phyloP scores from a whole-genome alignment of 2,888 invertebrate species.

The Argyra leucocephala region DNA sequence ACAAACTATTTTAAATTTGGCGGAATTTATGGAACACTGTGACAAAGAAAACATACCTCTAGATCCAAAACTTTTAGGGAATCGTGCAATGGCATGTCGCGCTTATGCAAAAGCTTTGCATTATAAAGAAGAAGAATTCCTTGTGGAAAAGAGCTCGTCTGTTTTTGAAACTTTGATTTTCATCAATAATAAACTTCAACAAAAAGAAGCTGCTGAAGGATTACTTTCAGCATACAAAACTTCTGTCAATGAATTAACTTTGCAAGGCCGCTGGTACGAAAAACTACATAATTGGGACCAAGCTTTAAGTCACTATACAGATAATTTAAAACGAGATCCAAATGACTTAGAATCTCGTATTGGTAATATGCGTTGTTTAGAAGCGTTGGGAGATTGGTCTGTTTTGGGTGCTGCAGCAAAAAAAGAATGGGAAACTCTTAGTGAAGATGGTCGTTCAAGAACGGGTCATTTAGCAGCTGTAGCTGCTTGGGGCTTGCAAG shows the following conservation, averaged over 20 bases:
- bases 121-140: constrained; percentile 85
- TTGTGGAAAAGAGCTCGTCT: constrained; percentile 67
- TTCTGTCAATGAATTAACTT: constrained; percentile 51
- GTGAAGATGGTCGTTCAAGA: constrained; percentile 47
- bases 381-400: constrained; percentile 95
- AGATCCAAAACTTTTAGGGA: constrained; percentile 76
- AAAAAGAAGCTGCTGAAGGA: constrained; percentile 95
- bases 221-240: constrained; percentile 71
- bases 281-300: constrained; percentile 98
- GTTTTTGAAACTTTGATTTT: constrained; percentile 89
- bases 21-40: constrained; percentile 99
- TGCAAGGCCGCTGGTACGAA: constrained; percentile 93
- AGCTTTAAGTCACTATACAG: constrained; percentile 78
- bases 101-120: constrained; percentile 57
- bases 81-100: constrained; percentile 89
- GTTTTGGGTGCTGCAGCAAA: constrained; percentile 73
- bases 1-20: constrained; percentile 90
- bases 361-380: constrained; percentile 90
- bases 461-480: constrained; percentile 89
- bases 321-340: constrained; percentile 56
- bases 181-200: constrained; percentile 96
- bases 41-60: constrained; percentile 91
- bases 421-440: constrained; percentile 64
- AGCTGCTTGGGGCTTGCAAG: constrained; percentile 89
- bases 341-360: constrained; percentile 70